These are phyloP conservation scores for Cerastoderma edule DNA, from an alignment of 2,888 invertebrate genomes.

Conservation along the genomic window DNA sequence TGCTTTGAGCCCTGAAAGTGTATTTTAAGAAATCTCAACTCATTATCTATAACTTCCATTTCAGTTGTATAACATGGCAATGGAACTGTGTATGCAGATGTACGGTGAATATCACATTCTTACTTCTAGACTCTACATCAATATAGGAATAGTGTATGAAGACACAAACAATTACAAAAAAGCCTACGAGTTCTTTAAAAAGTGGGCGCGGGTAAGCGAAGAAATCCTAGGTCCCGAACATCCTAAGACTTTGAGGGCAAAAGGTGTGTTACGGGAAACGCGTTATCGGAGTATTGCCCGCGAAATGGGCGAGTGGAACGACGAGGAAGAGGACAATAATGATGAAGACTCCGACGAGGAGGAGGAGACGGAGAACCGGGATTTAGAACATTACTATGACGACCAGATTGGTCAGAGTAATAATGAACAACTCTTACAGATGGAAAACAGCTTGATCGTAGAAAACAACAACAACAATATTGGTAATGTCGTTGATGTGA, in stretches of 20 bases:
- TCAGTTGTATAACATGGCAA: conserved; percentile 81
- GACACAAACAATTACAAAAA: conserved; percentile 82
- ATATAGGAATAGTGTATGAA: conserved; percentile 82
- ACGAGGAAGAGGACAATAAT: conserved; percentile 68
- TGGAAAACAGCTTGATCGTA: conserved; percentile 58
- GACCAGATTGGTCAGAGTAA: conserved; percentile 70
- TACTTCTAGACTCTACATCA: conserved; percentile 82
- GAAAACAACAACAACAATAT: conserved; percentile 49
- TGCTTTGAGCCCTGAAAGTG: too few relatives aligned
- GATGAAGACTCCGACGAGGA: conserved; percentile 69
- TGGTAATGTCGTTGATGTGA: conserved; percentile 46
- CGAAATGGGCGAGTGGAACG: conserved; percentile 74
- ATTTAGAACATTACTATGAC: conserved; percentile 78
- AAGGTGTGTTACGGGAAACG: conserved; percentile 81
- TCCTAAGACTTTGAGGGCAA: conserved; percentile 82
- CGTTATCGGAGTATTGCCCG: conserved; percentile 80
- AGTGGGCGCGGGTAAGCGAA: conserved; percentile 82
- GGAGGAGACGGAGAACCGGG: conserved; percentile 73
- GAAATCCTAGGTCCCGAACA: conserved; percentile 82
- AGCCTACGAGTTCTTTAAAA: conserved; percentile 82
- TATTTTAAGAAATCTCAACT: too few relatives aligned
- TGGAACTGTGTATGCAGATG: conserved; percentile 82
- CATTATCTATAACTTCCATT: too few relatives aligned
- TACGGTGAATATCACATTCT: conserved; percentile 82
- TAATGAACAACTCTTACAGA: conserved; percentile 51